These are phyloP conservation scores for Centropristis striata DNA, from an alignment of 2,113 vertebrate genomes.

Conservation along the genomic window DNA sequence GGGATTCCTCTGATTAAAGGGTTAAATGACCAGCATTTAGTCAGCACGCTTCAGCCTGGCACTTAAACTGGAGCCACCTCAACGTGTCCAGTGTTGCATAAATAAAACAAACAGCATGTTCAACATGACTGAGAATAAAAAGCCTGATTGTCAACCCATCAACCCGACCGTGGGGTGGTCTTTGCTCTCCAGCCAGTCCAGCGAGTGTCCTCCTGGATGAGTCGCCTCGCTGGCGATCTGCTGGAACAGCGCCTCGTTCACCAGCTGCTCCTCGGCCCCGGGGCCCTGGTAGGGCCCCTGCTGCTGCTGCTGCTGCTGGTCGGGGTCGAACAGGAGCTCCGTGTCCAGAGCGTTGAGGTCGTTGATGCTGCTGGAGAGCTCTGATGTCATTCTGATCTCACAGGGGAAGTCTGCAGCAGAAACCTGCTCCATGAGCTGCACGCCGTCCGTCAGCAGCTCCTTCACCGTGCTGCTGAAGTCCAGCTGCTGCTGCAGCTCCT, in stretches of 20 bases:
- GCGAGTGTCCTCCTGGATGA: constrained; percentile 93
- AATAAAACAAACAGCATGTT: constrained; percentile 68
- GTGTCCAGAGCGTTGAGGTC: constrained; percentile 97
- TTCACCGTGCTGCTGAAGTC: constrained; percentile 94
- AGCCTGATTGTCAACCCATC: constrained; percentile 90
- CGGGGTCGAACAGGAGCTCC: constrained; percentile 97
- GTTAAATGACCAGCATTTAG: constrained; percentile 83
- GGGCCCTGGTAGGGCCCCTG: constrained; percentile 95
- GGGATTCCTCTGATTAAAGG: constrained; percentile 46
- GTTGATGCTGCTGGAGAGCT: constrained; percentile 96
- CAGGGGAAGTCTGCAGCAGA: constrained; percentile 90
- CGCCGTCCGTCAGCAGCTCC: constrained; percentile 90
- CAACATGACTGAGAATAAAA: constrained; percentile 60
- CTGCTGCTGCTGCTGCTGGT: constrained; percentile 90
- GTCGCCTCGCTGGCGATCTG: constrained; percentile 95
- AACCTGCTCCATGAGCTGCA: constrained; percentile 90
- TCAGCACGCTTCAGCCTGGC: constrained; percentile 91
- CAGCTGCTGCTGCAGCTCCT: constrained; percentile 85
- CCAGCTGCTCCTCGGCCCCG: constrained; percentile 91
- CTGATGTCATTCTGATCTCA: constrained; percentile 94
- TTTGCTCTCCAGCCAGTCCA: constrained; percentile 99
- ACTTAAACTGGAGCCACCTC: constrained; percentile 94
- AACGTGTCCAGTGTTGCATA: constrained; percentile 89
- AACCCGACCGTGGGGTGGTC: constrained; percentile 98
- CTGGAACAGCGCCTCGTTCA: constrained; percentile 95